Evolutionary conservation across 2,888 invertebrate species (phyloP), one percentile per base, ranked within the genome.

Genomic region (Agonopterix alstromeriana): DNA sequence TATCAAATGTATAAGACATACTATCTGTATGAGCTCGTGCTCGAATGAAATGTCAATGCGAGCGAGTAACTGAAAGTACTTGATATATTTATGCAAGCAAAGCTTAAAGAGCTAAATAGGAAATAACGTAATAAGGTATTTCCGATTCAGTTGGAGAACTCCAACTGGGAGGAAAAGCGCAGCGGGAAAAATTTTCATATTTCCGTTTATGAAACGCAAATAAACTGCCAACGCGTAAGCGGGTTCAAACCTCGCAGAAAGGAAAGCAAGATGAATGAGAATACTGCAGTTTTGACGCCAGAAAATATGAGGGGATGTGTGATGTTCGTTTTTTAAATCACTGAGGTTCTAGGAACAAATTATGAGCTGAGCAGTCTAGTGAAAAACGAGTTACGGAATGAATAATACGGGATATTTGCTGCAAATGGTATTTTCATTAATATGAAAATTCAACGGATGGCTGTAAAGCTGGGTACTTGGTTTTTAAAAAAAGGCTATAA

Each of bases 261-360:
- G 60, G 48, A 55, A 63, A 64, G 56, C 52, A 56, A 56, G 56
- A 62, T 51, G 56, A 56, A 62, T 64, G 58, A 51, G 49, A 43
- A 42, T 50, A 47, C 46, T 56, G 54, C 52, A 57, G 58, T 54
- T 58, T 57, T 64, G 55, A 57, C 54, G 51, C 52, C 48, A 49
- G 54, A 48, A 58, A 55, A 54, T 57, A 43, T 55, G 54, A 53
- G 50, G 48, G 48, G 49, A 14, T 10, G 46, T 50, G 53, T 27
- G 27, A 27, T 27, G 27, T 7, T 48, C 46, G 36, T 49, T 53
- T 54, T 50, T 53, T 11, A 55, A 53, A 50, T 54, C 47, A 41
- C 55, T 48, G 48, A 38, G 8, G 40, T 14, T 11, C 46, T 40
- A 8, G 51, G 54, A 55, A 53, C 50, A 55, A 63, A 59, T 58